phyloP scores from a whole-genome alignment of 2,888 invertebrate genomes.

The Luffia ferchaultella region DNA sequence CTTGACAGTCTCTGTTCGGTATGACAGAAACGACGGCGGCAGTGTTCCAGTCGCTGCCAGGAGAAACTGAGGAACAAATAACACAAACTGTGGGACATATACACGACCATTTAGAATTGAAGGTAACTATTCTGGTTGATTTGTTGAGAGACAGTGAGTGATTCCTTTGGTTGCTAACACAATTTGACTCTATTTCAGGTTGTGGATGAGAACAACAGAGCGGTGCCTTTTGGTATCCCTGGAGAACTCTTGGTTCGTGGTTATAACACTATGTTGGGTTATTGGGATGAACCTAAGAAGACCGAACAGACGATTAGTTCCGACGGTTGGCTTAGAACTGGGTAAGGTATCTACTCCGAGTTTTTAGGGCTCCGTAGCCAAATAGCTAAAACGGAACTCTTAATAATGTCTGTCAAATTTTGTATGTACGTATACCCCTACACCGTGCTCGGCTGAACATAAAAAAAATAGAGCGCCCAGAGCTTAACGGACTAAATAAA shows the following conservation, averaged over 20 bases:
- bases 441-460: too few relatives aligned
- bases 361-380: too few relatives aligned
- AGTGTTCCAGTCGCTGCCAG: conserved; percentile 61
- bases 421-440: too few relatives aligned
- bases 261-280: conserved; percentile 80
- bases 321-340: conserved; percentile 83
- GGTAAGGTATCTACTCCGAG: conserved; percentile 60
- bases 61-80: conserved; percentile 54
- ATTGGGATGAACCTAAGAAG: conserved; percentile 81
- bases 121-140: conserved; percentile 37
- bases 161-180: too few relatives aligned
- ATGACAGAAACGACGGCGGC: conserved; percentile 69
- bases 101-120: conserved; percentile 68
- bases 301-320: conserved; percentile 71
- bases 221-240: conserved; percentile 73
- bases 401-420: too few relatives aligned
- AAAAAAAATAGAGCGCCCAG: too few relatives aligned
- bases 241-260: conserved; percentile 83
- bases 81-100: conserved; percentile 69
- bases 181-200: too few relatives aligned
- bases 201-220: conserved; percentile 68
- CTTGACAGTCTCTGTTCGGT: conserved; percentile 69
- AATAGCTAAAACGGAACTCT: too few relatives aligned
- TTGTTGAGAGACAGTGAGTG: too few relatives aligned
- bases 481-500: too few relatives aligned